These are phyloP conservation scores for Acholoe squamosa DNA, from an alignment of 2,888 invertebrate genomes.

Conservation along the genomic window DNA sequence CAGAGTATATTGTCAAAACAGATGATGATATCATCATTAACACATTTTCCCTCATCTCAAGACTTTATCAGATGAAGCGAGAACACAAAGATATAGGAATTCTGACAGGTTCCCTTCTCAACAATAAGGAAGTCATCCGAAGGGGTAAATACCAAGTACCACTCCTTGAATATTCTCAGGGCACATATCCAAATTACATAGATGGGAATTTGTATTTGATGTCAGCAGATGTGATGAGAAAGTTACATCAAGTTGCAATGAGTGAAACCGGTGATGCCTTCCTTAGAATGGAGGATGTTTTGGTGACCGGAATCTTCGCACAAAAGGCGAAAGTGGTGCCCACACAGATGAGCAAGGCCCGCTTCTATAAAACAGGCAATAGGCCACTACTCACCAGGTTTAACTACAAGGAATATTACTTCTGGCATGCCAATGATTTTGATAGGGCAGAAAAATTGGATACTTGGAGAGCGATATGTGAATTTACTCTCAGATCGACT, in stretches of 20 bases:
- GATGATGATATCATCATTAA: background rate
- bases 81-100: background rate
- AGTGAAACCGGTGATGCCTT: background rate
- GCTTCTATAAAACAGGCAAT: too few species aligned
- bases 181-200: background rate
- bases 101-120: background rate
- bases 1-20: background rate
- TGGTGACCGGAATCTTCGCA: background rate
- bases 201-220: background rate
- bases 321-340: background rate
- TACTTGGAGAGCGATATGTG: too few species aligned
- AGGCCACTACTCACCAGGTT: too few species aligned
- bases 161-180: background rate
- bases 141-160: background rate
- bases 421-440: too few species aligned
- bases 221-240: background rate
- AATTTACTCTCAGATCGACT: too few species aligned
- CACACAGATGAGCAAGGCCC: too few species aligned
- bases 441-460: too few species aligned
- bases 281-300: background rate
- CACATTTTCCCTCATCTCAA: background rate
- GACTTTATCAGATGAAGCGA: background rate
- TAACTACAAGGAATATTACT: too few species aligned
- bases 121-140: background rate
- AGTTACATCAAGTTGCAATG: background rate